These are phyloP conservation scores for Cataglyphis cursor DNA, from an alignment of 2,888 invertebrate genomes.

Conservation along the genomic window DNA sequence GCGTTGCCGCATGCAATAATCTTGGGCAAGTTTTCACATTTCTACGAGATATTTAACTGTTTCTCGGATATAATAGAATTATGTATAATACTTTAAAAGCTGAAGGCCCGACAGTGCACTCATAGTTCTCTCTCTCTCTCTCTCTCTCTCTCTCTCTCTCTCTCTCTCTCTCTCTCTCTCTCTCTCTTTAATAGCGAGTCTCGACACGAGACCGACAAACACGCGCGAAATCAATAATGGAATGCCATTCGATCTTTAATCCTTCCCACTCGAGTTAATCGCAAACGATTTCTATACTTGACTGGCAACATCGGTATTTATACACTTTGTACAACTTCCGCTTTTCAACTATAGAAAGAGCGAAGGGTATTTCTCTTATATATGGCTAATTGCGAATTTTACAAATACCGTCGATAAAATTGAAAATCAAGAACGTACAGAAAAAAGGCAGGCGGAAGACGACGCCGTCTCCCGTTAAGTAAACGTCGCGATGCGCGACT, in stretches of 20 bases:
- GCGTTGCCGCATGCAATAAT: background rate
- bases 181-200: background rate
- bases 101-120: background rate
- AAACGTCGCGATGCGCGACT: constrained; percentile 17
- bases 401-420: background rate
- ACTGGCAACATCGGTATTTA: constrained; percentile 2
- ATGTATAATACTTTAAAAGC: background rate
- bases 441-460: background rate
- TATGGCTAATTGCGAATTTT: background rate
- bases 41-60: background rate
- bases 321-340: background rate
- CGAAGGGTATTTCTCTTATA: background rate
- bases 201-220: constrained; percentile 2
- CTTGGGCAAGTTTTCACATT: background rate
- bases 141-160: background rate
- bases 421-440: background rate
- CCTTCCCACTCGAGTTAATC: constrained; percentile 25
- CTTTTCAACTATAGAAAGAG: background rate
- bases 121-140: background rate
- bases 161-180: background rate
- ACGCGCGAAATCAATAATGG: constrained; percentile 47
- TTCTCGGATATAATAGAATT: background rate
- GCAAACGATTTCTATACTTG: constrained; percentile 33
- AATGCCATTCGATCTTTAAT: constrained; percentile 49
- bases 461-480: constrained; percentile 1